These are phyloP conservation scores for Todus mexicanus DNA, from an alignment of 2,797 vertebrate species.

Conservation along the genomic window DNA sequence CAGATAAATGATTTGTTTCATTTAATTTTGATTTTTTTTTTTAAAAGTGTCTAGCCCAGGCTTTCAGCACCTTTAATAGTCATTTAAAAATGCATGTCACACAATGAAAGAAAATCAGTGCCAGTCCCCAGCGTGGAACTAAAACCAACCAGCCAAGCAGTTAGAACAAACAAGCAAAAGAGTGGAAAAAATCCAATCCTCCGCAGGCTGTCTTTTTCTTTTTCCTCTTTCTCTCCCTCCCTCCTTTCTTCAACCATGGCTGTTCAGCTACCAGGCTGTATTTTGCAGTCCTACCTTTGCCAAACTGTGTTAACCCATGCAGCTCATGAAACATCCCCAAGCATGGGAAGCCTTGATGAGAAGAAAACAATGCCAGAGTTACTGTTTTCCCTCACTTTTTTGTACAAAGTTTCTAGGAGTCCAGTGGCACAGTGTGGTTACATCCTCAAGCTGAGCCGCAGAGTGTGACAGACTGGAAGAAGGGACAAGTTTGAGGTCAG, in stretches of 20 bases:
- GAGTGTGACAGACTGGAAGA: neutral
- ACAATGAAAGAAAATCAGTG: neutral
- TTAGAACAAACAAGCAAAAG: slow-evolving; percentile 3
- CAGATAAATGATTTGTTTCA: neutral
- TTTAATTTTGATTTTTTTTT: neutral
- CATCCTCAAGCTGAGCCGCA: neutral
- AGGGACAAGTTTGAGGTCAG: neutral
- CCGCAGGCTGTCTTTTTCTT: neutral
- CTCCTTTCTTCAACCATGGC: neutral
- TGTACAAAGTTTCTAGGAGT: neutral
- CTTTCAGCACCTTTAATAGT: slow-evolving; percentile 15
- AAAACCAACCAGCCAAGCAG: slow-evolving; percentile 3
- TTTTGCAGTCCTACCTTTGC: neutral
- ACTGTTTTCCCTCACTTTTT: neutral
- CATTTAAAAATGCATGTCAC: neutral
- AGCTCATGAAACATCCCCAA: neutral
- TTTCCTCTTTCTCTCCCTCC: neutral
- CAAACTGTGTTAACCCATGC: neutral
- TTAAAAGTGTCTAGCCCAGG: neutral
- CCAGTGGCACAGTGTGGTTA: neutral
- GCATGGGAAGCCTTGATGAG: neutral
- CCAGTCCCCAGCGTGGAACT: neutral
- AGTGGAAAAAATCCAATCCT: neutral
- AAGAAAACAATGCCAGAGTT: neutral
- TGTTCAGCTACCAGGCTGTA: neutral